Evolutionary conservation across 35 echinoderm and acorn worm genomes (phyloP), one percentile per base, ranked within the genome.

Genomic region (Acanthaster planci): DNA sequence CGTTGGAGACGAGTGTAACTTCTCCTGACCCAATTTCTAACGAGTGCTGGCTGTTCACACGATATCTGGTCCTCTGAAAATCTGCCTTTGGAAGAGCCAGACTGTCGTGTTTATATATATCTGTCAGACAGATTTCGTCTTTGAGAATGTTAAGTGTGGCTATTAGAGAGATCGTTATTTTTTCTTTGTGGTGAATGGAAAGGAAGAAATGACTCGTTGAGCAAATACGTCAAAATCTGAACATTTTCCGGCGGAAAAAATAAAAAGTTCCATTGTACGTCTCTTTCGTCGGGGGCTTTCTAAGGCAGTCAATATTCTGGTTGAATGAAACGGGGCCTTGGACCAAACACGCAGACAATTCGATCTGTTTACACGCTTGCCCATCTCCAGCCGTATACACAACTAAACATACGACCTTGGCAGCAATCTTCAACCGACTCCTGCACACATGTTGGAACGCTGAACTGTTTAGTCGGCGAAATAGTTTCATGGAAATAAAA

Each of bases 301-400:
- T 31, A 72, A 23, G 0, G 8, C 18, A 32, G 64, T 31, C 16
- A 36, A 72, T 72, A 72, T 7, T 72, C 64, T 72, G 64, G 64
- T 72, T 72, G 64, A 72, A 72, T 72, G 64, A 72, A 72, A 72
- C 30, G 64, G 64, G 64, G 64, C 64, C 29, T 27, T 26, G 64
- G 30, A 72, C 26, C 22, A 72, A 72, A 23, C 64, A 72, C 30
- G 23, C 64, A 34, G 64, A 23, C 64, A 31, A 72, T 72, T 72
- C 34, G 64, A 36, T 31, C 42, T 72, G 64, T 72, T 72, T 72
- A 72, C 23, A 29, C 64, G 10, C 64, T 23, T 26, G 34, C 26
- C 64, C 12, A 47, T 47, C 42, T 47, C 4, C 12, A 47, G 42
- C 42, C 12, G 42, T 47, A 12, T 47, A 47, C 12, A 47, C 42